A percentile compares a stretch with the other conserved stretches of the same genome.
phyloP scores from a whole-genome alignment of 2,888 invertebrate genomes.

The Drosophila multiciliata region DNA sequence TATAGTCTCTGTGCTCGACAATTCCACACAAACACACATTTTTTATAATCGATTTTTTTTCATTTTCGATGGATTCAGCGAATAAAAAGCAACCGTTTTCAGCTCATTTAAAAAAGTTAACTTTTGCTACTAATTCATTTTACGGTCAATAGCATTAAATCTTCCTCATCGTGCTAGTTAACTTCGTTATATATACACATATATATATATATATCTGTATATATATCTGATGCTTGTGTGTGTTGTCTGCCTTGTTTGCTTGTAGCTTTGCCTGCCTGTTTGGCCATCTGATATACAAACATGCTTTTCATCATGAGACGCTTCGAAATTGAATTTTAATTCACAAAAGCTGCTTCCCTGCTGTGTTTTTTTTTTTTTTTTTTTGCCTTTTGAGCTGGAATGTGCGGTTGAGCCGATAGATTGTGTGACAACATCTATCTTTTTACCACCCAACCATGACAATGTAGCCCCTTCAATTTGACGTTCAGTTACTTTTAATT shows the following conservation, averaged over 20 bases:
- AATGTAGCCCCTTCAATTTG: constrained; percentile 24
- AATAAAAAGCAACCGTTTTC: neutral
- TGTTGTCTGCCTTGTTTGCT: constrained; percentile 30
- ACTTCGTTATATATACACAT: constrained; percentile 3
- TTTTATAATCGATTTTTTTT: neutral
- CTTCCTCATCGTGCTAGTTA: constrained; percentile 7
- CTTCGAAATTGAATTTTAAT: constrained; percentile 82
- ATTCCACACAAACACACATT: too few species aligned
- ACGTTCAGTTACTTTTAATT: neutral
- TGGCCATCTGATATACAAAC: constrained; percentile 70
- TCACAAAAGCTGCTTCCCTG: constrained; percentile 63
- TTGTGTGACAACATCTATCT: constrained; percentile 12
- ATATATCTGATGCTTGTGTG: neutral
- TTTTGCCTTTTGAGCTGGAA: neutral
- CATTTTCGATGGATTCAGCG: neutral
- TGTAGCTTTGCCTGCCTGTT: constrained; percentile 44
- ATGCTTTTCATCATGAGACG: constrained; percentile 73
- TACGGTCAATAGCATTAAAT: constrained; percentile 17
- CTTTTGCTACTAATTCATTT: constrained; percentile 7
- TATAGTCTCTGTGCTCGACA: neutral
- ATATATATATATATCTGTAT: fast-evolving
- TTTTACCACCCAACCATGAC: constrained; percentile 22
- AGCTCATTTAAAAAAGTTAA: neutral
- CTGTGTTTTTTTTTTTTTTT: neutral
- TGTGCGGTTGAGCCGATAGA: constrained; percentile 13